Percentiles rank a stretch among this genome's conserved stretches.
phyloP scores from a whole-genome alignment of 2,888 invertebrate species.

The Epinotia brunnichana region DNA sequence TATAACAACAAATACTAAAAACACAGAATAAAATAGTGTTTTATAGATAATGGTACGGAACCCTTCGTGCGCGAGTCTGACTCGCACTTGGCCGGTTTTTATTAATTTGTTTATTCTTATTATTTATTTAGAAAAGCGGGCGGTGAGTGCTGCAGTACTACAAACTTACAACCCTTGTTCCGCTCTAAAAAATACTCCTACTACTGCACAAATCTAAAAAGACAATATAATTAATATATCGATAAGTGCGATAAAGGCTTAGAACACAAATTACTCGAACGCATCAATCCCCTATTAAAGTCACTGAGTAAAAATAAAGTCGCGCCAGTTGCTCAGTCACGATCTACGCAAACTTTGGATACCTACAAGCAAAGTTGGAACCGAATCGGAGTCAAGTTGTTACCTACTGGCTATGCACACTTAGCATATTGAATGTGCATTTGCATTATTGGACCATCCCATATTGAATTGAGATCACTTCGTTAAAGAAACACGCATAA shows the following conservation, averaged over 20 bases:
- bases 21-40: too few relatives aligned
- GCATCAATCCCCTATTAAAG: slow-evolving; percentile 21
- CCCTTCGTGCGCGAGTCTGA: too few relatives aligned
- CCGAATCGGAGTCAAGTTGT: background rate
- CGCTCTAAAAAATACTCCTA: too few relatives aligned
- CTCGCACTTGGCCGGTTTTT: too few relatives aligned
- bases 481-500: too few relatives aligned
- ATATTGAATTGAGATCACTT: background rate
- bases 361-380: slow-evolving; percentile 18
- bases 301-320: slow-evolving; percentile 22
- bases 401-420: background rate
- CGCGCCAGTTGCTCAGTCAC: slow-evolving; percentile 13
- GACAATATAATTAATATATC: too few relatives aligned
- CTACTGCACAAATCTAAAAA: background rate
- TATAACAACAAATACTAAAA: too few relatives aligned
- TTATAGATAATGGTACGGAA: too few relatives aligned
- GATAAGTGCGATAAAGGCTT: background rate
- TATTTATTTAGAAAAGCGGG: too few relatives aligned
- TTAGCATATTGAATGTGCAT: slow-evolving; percentile 1
- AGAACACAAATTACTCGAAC: slow-evolving; percentile 5
- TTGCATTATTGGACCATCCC: background rate
- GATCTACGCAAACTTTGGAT: slow-evolving; percentile 14
- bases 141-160: too few relatives aligned
- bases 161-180: too few relatives aligned
- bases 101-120: too few relatives aligned